Evolutionary conservation across 2,113 vertebrate genomes (phyloP), one percentile per base, ranked within the genome.

Genomic region (Zosterops borbonicus): DNA sequence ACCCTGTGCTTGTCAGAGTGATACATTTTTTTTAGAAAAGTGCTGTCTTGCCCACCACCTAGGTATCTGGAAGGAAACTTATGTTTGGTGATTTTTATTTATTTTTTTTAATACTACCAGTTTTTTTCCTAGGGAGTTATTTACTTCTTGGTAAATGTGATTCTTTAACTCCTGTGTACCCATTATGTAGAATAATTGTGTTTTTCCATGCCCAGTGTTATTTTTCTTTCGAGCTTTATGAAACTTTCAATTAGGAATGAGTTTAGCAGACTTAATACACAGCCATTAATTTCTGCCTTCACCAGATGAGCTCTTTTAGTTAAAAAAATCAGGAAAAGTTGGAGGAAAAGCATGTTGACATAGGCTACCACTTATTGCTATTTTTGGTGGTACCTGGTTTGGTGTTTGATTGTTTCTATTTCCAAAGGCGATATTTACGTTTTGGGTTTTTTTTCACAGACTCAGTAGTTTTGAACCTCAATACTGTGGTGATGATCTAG

Each of bases 171-270:
- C 71, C 47, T 80, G 16, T 44, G 4, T 92, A 56, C 13, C 71
- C 71, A 52, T 83, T 75, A 37, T 19, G 14, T 64, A 69, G 35
- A 78, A 29, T 42, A 90, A 25, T 63, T 81, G 12, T 2, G 4
- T 47, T 90, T 29, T 70, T 60, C 33, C 23, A 41, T 80, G 25
- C 24, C 21, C 9, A 8, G 2, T 41, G 55, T 42, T 78, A 55
- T 93, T 86, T 93, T 87, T 28, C 15, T 88, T 83, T 85, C 67
- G 44, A 83, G 59, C 16, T 81, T 90, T 68, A 55, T 67, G 53
- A 76, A 97, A 95, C 80, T 95, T 96, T 87, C 83, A 79, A 87
- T 87, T 62, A 76, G 71, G 55, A 73, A 52, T 70, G 29, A 71
- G 49, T 93, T 85, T 14, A 50, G 29, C 52, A 81, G 49, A 31